Conservation (phyloP, 2,797 vertebrate species). For the Anas georgica region DNA sequence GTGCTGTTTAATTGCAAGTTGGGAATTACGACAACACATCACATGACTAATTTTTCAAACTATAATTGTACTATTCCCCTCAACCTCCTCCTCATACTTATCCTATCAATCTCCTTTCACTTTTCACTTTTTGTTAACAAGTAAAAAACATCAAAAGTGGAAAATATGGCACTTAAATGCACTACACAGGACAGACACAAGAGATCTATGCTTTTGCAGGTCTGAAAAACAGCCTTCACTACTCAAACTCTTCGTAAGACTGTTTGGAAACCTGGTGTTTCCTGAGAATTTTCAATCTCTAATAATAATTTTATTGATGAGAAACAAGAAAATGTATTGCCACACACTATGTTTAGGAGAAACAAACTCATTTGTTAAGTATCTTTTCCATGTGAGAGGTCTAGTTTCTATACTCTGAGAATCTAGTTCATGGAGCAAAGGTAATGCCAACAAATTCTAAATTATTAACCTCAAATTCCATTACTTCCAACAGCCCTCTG, state of each 20-base stretch:
- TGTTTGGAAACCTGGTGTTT: neutral
- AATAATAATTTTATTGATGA: neutral
- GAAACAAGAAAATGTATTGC: neutral
- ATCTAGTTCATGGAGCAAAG: neutral
- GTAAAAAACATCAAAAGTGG: neutral
- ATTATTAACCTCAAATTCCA: neutral
- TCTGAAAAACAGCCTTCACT: neutral
- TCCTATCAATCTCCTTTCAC: slow-evolving; percentile 36
- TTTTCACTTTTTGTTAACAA: neutral
- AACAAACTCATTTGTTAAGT: neutral
- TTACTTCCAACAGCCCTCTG: neutral
- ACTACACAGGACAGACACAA: neutral
- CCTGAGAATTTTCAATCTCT: neutral
- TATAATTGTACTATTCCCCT: neutral
- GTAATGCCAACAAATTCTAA: neutral
- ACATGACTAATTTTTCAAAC: slow-evolving; percentile 39
- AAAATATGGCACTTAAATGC: neutral
- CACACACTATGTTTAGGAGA: neutral
- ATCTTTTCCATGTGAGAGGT: neutral
- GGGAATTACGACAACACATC: slow-evolving; percentile 17
- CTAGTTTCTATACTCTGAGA: neutral
- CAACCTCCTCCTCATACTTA: neutral
- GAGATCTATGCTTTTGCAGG: accelerated
- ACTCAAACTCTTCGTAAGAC: neutral
- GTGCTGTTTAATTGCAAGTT: slow-evolving; percentile 22